Evolutionary conservation across 2,888 invertebrate genomes (phyloP).

Genomic region (Pyrgus malvae): DNA sequence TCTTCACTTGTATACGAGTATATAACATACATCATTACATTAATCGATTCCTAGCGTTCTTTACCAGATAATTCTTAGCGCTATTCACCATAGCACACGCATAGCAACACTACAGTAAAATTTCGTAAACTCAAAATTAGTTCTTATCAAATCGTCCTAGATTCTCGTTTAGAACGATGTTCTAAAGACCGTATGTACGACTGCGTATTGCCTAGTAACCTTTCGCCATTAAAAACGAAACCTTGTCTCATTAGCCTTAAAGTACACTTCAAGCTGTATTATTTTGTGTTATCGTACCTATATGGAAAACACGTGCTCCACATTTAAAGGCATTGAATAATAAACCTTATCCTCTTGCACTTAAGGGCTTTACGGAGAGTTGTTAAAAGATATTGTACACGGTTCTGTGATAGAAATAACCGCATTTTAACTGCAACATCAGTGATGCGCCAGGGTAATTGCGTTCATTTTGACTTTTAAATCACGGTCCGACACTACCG

Average conservation of each 20-base stretch:
- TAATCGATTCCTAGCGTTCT: too few relatives aligned
- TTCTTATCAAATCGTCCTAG: constrained; percentile 18
- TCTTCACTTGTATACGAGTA: too few relatives aligned
- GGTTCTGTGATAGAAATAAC: constrained; percentile 20
- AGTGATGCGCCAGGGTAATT: constrained; percentile 14
- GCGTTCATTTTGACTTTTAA: constrained; percentile 16
- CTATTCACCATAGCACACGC: constrained; percentile 1
- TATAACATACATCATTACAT: too few relatives aligned
- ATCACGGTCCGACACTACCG: neutral
- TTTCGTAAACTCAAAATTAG: constrained; percentile 5
- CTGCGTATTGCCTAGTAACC: constrained; percentile 12
- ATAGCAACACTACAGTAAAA: constrained; percentile 15
- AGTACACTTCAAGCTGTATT: neutral
- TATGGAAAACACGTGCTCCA: constrained; percentile 17
- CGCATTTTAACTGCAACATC: constrained; percentile 25
- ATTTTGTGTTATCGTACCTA: neutral
- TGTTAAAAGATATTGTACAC: constrained; percentile 3
- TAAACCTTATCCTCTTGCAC: constrained; percentile 9
- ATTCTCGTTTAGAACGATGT: constrained; percentile 16
- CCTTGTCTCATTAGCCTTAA: constrained; percentile 9
- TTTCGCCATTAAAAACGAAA: constrained; percentile 1
- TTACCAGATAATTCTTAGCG: too few relatives aligned
- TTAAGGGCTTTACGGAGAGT: neutral
- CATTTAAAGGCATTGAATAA: constrained; percentile 4
- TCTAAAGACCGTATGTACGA: constrained; percentile 7